phyloP scores from a whole-genome alignment of 2,113 vertebrate genomes.

The Paradoxurus hermaphroditus region DNA sequence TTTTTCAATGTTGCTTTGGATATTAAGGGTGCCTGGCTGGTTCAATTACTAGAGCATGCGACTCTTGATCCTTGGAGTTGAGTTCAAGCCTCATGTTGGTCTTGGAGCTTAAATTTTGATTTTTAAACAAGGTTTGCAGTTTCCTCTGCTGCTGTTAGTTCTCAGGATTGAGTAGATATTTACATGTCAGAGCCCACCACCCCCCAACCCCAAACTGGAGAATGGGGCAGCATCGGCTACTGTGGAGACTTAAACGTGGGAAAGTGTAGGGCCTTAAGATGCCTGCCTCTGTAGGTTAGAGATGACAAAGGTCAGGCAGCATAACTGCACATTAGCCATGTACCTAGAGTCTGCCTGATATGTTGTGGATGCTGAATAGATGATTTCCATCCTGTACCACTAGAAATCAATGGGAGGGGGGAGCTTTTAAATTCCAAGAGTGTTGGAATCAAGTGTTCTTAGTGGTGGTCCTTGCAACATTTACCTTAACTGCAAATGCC shows the following conservation, averaged over 20 bases:
- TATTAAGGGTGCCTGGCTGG: neutral
- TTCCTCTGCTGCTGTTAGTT: neutral
- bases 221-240: no score
- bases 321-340: fast-evolving
- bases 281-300: fast-evolving
- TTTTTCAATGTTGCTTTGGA: neutral
- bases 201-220: neutral
- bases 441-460: neutral
- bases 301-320: neutral
- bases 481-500: neutral
- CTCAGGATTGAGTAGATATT: neutral
- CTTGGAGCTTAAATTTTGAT: neutral
- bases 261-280: neutral
- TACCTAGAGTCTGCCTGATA: neutral
- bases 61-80: neutral
- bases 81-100: neutral
- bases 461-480: neutral
- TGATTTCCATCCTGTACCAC: neutral
- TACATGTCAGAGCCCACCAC: neutral
- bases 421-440: no score
- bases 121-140: neutral
- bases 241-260: fast-evolving
- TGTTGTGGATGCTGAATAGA: neutral
- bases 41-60: neutral
- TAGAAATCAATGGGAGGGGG: neutral